These are phyloP conservation scores for Hypomecis atomaria DNA, from an alignment of 2,888 invertebrate species.

Conservation along the genomic window DNA sequence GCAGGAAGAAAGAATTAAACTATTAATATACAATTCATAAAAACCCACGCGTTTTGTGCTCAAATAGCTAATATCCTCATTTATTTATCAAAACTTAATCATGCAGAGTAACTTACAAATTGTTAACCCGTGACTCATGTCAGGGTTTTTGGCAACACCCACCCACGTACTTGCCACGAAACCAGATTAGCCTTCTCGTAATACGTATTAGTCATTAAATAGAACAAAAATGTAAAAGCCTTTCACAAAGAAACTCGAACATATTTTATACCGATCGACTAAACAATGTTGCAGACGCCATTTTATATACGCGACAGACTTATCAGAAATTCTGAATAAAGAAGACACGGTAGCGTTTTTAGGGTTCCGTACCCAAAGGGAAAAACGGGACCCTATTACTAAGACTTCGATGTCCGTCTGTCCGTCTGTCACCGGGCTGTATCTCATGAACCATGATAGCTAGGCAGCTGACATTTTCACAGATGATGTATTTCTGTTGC, in stretches of 20 bases:
- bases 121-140: neutral
- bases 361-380: no score
- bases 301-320: neutral
- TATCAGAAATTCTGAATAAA: neutral
- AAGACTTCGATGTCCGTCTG: no score
- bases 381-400: no score
- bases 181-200: neutral
- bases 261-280: neutral
- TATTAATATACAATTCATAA: no score
- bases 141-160: neutral
- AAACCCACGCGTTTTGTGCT: no score
- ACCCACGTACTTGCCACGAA: neutral
- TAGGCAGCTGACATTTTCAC: no score
- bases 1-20: no score
- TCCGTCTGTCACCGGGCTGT: no score
- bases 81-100: neutral
- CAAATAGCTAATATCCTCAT: neutral
- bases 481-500: no score
- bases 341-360: neutral
- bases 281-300: slow-evolving; percentile 1
- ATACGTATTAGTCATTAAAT: neutral
- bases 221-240: neutral
- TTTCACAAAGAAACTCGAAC: neutral
- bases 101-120: neutral
- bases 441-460: no score